Evolutionary conservation across 2,113 vertebrate genomes (phyloP).

Genomic region (Podocnemis expansa): DNA sequence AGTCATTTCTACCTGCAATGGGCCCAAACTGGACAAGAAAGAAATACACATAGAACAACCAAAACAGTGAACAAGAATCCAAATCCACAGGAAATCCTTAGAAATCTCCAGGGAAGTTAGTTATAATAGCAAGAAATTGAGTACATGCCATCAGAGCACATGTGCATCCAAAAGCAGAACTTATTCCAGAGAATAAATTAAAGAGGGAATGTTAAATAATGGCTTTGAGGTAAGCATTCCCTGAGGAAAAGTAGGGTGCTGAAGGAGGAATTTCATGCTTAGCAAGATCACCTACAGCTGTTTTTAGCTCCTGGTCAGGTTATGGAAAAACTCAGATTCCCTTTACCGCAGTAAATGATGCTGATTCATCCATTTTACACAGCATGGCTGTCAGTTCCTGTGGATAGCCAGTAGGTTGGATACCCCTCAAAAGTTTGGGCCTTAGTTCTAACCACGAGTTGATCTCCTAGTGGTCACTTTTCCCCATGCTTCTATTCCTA

Average conservation of each 20-base stretch:
- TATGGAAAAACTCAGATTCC: background rate
- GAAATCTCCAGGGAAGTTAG: slow-evolving; percentile 23
- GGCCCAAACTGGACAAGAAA: background rate
- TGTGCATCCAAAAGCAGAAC: background rate
- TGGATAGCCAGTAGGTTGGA: background rate
- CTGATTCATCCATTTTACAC: background rate
- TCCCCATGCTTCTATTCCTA: background rate
- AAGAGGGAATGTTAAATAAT: background rate
- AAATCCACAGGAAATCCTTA: slow-evolving; percentile 68
- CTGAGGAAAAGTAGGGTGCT: background rate
- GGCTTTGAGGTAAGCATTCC: background rate
- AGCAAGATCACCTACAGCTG: background rate
- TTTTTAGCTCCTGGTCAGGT: background rate
- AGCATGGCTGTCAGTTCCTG: rapidly evolving
- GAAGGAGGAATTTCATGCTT: rapidly evolving
- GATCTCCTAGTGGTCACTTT: background rate
- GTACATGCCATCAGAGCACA: background rate
- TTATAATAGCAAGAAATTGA: background rate
- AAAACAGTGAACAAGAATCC: slow-evolving; percentile 30
- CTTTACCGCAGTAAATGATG: background rate
- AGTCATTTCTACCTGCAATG: slow-evolving; percentile 4
- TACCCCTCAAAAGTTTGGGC: background rate
- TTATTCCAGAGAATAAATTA: background rate
- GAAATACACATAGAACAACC: background rate
- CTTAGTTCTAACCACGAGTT: background rate